These are phyloP conservation scores for Latheticus oryzae DNA, from an alignment of 2,888 invertebrate species.

Conservation along the genomic window DNA sequence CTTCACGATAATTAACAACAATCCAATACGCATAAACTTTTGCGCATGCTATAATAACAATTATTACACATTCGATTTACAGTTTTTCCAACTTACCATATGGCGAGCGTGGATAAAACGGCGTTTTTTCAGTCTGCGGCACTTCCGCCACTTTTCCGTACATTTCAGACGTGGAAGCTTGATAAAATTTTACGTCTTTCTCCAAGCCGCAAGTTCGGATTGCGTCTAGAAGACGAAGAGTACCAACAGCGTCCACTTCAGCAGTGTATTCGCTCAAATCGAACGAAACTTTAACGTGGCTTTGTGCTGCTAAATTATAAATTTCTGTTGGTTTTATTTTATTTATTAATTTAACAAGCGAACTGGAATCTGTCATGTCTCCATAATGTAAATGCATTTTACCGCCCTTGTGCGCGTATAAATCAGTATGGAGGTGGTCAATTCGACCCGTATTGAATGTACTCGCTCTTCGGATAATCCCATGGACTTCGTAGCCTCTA, in stretches of 20 bases:
- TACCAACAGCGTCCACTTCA: conserved; percentile 97
- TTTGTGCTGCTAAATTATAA: conserved; percentile 98
- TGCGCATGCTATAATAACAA: conserved; percentile 81
- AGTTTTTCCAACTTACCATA: conserved; percentile 76
- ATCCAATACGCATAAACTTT: conserved; percentile 98
- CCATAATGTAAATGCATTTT: conserved; percentile 97
- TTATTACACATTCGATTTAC: conserved; percentile 5
- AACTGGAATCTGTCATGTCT: conserved; percentile 98
- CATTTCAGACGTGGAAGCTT: conserved; percentile 95
- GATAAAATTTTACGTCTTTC: conserved; percentile 87
- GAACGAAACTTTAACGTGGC: conserved; percentile 99
- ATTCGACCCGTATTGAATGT: conserved; percentile 97
- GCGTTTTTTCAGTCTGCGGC: conserved; percentile 94
- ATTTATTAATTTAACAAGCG: conserved; percentile 86
- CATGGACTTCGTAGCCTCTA: conserved; percentile 96
- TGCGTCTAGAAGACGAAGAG: conserved; percentile 89
- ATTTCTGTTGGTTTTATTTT: conserved; percentile 89
- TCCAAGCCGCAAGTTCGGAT: conserved; percentile 89
- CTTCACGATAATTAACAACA: conserved; percentile 94
- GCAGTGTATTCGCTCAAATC: conserved; percentile 99
- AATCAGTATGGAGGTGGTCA: conserved; percentile 94
- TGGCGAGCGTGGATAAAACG: conserved; percentile 96
- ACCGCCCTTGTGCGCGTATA: conserved; percentile 87
- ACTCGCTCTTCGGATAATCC: conserved; percentile 93
- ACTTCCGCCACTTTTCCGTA: conserved; percentile 94